These are phyloP conservation scores for Melanerpes aurifrons DNA, from an alignment of 2,113 vertebrate genomes.

Conservation along the genomic window DNA sequence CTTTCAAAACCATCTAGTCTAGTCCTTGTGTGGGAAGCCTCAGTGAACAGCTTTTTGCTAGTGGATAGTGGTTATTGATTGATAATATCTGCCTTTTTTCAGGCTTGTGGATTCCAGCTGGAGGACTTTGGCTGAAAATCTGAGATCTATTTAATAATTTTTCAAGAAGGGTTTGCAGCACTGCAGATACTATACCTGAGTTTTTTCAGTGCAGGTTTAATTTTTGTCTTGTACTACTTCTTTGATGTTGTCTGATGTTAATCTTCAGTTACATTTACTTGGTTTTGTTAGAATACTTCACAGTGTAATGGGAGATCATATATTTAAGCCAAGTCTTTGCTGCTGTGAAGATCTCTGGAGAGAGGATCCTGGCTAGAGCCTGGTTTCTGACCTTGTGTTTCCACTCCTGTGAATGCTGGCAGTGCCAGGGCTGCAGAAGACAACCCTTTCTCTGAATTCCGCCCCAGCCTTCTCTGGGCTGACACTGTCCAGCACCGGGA, in stretches of 20 bases:
- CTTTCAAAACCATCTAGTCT: neutral
- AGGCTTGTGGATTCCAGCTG: neutral
- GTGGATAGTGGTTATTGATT: accelerated
- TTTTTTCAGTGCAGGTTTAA: neutral
- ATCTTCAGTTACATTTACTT: neutral
- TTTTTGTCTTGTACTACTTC: neutral
- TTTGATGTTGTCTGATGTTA: neutral
- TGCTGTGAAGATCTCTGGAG: neutral
- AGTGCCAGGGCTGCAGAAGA: neutral
- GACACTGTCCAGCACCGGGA: neutral
- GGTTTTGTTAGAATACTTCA: neutral
- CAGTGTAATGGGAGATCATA: neutral
- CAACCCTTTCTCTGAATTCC: neutral
- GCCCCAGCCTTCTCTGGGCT: neutral
- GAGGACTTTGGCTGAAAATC: neutral
- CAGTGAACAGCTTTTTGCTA: neutral
- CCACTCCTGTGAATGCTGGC: accelerated
- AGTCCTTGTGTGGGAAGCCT: neutral
- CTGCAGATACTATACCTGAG: neutral
- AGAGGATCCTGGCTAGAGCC: neutral
- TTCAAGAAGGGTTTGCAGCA: neutral
- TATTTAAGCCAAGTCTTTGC: neutral
- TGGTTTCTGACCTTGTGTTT: neutral
- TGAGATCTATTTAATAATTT: neutral
- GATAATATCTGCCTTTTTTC: neutral